Conservation (phyloP, 2,113 vertebrate genomes). For the Telmatochromis bifrenatus region DNA sequence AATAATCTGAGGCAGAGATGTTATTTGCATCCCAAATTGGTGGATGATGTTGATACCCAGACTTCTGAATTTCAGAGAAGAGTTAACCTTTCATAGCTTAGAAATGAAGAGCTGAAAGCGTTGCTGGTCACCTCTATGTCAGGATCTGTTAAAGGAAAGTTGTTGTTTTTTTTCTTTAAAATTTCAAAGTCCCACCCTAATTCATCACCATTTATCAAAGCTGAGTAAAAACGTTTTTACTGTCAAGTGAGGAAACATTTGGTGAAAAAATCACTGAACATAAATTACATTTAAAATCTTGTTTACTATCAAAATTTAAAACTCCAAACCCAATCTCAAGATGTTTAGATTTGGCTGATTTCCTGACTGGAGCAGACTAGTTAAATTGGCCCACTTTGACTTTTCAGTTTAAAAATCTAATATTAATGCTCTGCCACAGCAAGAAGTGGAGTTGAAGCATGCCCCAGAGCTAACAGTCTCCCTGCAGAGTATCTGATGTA, state of each 20-base stretch:
- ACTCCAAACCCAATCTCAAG: neutral
- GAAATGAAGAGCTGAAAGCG: neutral
- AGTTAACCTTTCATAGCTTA: neutral
- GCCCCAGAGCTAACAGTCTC: neutral
- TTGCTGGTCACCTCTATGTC: neutral
- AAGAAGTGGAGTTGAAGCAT: slow-evolving; percentile 15
- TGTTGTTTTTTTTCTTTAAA: neutral
- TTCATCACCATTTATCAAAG: neutral
- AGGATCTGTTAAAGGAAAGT: neutral
- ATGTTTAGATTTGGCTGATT: neutral
- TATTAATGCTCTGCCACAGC: slow-evolving; percentile 44
- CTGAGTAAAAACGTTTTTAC: neutral
- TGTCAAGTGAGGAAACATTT: neutral
- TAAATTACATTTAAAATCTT: neutral
- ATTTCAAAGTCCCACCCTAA: neutral
- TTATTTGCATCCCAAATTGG: neutral
- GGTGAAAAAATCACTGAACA: neutral
- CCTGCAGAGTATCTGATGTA: slow-evolving; percentile 35
- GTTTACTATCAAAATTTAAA: neutral
- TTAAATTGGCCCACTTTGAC: slow-evolving; percentile 5
- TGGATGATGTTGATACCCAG: neutral
- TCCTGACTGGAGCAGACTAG: neutral
- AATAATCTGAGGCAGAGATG: neutral
- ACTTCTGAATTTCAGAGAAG: neutral
- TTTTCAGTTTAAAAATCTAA: slow-evolving; percentile 29